Base-by-base conservation (phyloP, 2,113 vertebrate species). In the Vulpes vulpes region DNA sequence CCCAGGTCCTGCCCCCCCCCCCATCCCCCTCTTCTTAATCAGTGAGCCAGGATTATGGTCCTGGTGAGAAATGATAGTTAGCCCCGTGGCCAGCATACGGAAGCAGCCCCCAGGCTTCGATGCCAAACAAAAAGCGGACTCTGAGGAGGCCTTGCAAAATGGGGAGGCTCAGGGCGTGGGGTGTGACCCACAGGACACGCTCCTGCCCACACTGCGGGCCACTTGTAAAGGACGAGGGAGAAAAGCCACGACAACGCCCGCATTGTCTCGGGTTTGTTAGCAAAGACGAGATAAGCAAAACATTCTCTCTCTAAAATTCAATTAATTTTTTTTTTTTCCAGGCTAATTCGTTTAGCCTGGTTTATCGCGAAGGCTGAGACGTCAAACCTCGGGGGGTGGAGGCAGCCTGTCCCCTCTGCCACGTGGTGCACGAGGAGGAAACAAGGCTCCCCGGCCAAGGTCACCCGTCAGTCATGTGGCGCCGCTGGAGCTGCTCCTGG, bases 281-380 rank as follows among this genome's bases (percentile, higher is more conserved):
- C 62, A 27, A 89, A 91, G 95, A 71, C 0, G 0, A 98, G 95
- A 98, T 91, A 91, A 98, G 91, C 32, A 87, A 97, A 98, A 83
- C 92, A 97, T 55, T 97, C 78, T 95, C 97, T 57, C 93, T 94
- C 51, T 87, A 89, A 86, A 95, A 95, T 97, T 96, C 81, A 98
- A 94, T 97, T 91, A 30, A 17, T 90, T 96, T 93, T 97, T 96
- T 96, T 35, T 35, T 22, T 49, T 11, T 38, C 86, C 32, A 94
- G 94, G 27, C 65, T 97, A 92, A 78, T 97, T 97, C 80, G 10
- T 97, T 97, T 98, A 93, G 94, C 8, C 32, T 93, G 38, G 73
- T 89, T 97, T 97, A 97, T 97, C 91, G 90, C 25, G 0, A 91
- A 84, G 74, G 51, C 59, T 94, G 86, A 81, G 95, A 98, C 55